Evolutionary conservation across 1,140 invertebrate species (phyloP), one percentile per base, ranked within the genome.

Genomic region (Drosophila setifemur): DNA sequence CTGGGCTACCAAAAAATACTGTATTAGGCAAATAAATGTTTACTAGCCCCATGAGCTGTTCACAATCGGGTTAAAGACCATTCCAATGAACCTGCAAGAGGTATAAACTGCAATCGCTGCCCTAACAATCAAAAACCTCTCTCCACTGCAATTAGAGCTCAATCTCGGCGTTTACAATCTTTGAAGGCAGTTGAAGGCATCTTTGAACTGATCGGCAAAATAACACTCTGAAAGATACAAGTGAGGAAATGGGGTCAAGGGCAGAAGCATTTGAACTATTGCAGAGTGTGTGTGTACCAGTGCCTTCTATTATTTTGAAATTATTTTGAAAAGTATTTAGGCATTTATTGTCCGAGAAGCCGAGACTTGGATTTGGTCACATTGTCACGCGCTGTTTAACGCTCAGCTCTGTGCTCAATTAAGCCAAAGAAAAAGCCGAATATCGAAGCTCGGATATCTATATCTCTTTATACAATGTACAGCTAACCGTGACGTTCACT

Each of bases 211-310:
- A 53, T 71, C 31, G 25, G 35, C 28, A 14, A 18, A 71, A 47
- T 47, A 61, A 19, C 23, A 44, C 9, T 44, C 9, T 28, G 28
- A 57, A 35, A 29, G 4, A 21, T n/a, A 37, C 21, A 18, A 14
- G 25, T 9, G 39, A 33, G 29, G 8, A 52, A 85, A 85, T 55
- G 81, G 73, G 79, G 79, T 85, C 79, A 85, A 85, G 79, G 79
- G 66, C 79, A 85, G 86, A 86, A 86, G 71, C 79, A 72, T 86
- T 79, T 85, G 81, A 85, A 86, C 79, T 86, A 60, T 71, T 79
- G 42, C 26, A 23, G 55, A 12, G 11, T 48, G 33, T 63, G n/a
- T 23, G 45, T 12, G 40, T 21, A 26, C 14, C 14, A 7, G 12
- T 40, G 18, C 7, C 54, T 39, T 37, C 33, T 40, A 21, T 43